Conservation (phyloP, 2,797 vertebrate genomes). For the Meriones psammophilus region DNA sequence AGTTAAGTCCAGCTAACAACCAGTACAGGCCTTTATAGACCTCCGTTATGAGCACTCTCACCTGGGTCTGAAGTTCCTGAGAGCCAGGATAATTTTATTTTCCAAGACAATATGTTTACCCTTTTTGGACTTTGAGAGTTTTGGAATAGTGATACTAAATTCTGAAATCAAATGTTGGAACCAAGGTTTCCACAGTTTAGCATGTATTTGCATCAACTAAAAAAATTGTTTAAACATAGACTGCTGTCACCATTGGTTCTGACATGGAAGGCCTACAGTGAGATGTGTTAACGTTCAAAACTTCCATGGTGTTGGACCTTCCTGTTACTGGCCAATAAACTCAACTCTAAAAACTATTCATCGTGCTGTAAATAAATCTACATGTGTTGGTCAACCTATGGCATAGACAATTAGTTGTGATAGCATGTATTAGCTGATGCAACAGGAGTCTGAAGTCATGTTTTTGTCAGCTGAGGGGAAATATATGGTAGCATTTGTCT, state of each 20-base stretch:
- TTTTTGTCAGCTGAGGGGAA: background rate
- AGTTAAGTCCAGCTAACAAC: background rate
- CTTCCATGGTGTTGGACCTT: background rate
- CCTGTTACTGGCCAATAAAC: too few species aligned
- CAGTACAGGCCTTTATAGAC: background rate
- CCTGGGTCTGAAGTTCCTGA: background rate
- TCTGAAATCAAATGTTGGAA: background rate
- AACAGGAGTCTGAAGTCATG: background rate
- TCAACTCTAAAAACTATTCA: background rate
- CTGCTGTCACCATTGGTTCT: background rate
- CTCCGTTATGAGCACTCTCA: background rate
- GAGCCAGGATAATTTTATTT: slow-evolving; percentile 1
- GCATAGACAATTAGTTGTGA: background rate
- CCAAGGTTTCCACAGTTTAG: background rate
- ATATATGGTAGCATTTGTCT: background rate
- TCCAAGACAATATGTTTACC: background rate
- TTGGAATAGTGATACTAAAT: background rate
- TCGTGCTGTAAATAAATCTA: background rate
- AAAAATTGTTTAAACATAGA: background rate
- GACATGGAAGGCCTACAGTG: background rate
- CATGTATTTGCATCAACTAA: background rate
- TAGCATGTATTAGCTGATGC: background rate
- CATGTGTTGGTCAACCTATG: background rate
- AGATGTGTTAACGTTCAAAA: background rate
- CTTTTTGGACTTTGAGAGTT: background rate